These are phyloP conservation scores for Nothobranchius kuhntae DNA, from an alignment of 2,113 vertebrate genomes.

Conservation along the genomic window DNA sequence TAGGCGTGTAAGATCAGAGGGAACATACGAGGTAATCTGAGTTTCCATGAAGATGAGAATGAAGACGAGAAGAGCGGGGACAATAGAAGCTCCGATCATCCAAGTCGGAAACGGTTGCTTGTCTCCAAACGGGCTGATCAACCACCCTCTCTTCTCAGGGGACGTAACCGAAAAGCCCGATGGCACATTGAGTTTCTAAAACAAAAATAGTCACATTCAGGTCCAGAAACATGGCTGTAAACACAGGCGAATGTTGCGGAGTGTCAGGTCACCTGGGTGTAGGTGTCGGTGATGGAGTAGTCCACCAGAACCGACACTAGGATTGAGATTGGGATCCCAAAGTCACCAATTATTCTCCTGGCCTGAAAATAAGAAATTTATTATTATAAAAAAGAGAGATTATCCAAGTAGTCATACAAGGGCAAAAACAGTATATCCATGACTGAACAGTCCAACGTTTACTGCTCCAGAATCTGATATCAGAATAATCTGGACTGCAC, in stretches of 20 bases:
- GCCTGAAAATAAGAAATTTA: slow-evolving; percentile 73
- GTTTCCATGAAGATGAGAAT: slow-evolving; percentile 99
- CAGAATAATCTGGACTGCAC: no score
- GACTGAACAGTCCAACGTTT: no score
- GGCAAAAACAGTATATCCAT: no score
- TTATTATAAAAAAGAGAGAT: no score
- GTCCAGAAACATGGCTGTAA: background rate
- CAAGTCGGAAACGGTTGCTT: slow-evolving; percentile 90
- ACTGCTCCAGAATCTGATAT: no score
- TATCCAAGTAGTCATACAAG: no score
- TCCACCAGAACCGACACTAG: slow-evolving; percentile 92
- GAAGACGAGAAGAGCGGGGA: slow-evolving; percentile 95
- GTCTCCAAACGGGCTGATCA: slow-evolving; percentile 93
- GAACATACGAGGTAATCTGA: slow-evolving; percentile 95
- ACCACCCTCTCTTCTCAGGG: slow-evolving; percentile 93
- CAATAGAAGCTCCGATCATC: slow-evolving; percentile 96
- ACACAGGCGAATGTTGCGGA: background rate
- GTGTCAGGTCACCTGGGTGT: slow-evolving; percentile 86
- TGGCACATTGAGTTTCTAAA: slow-evolving; percentile 94
- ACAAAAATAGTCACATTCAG: background rate
- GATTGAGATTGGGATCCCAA: slow-evolving; percentile 98
- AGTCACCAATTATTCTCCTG: slow-evolving; percentile 95
- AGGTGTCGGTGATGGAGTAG: slow-evolving; percentile 90
- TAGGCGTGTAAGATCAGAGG: background rate
- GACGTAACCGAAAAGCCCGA: slow-evolving; percentile 94